phyloP scores from a whole-genome alignment of 2,797 vertebrate species.

The Platalea minor region DNA sequence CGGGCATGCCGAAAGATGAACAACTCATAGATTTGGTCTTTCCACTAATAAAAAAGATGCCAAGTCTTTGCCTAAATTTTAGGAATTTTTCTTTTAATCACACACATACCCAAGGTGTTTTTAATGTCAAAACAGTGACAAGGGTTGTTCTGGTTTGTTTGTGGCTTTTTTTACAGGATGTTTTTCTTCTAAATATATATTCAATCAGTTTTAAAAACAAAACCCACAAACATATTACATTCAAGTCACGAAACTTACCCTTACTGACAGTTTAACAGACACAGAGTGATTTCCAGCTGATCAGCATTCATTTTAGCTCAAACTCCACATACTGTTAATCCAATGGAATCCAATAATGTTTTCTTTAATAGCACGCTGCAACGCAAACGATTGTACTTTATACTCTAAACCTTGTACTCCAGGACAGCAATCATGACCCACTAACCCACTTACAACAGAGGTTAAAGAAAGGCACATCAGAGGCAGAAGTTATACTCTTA shows the following conservation, averaged over 20 bases:
- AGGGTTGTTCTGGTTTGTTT: not conserved
- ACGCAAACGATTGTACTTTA: not conserved
- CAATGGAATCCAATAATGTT: conserved; percentile 28
- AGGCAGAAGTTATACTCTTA: not conserved
- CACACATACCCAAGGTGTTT: not conserved
- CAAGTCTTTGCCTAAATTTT: not conserved
- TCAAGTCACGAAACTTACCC: not conserved
- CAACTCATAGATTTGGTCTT: conserved; percentile 20
- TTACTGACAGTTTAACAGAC: not conserved
- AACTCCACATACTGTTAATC: conserved; percentile 10
- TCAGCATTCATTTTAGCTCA: not conserved
- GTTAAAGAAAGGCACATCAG: not conserved
- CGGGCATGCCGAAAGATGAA: not conserved
- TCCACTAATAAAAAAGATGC: conserved; percentile 5
- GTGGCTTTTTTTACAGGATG: not conserved
- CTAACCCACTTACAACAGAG: conserved; percentile 48
- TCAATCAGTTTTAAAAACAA: not conserved
- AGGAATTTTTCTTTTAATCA: not conserved
- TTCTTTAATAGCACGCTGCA: not conserved
- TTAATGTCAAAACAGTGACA: conserved; percentile 29
- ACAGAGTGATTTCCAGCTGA: not conserved
- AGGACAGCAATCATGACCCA: conserved; percentile 25
- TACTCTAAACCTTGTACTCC: not conserved
- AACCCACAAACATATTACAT: not conserved
- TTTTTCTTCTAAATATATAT: not conserved